Conservation (phyloP, 2,888 invertebrate genomes). For the Gryllus longicercus region DNA sequence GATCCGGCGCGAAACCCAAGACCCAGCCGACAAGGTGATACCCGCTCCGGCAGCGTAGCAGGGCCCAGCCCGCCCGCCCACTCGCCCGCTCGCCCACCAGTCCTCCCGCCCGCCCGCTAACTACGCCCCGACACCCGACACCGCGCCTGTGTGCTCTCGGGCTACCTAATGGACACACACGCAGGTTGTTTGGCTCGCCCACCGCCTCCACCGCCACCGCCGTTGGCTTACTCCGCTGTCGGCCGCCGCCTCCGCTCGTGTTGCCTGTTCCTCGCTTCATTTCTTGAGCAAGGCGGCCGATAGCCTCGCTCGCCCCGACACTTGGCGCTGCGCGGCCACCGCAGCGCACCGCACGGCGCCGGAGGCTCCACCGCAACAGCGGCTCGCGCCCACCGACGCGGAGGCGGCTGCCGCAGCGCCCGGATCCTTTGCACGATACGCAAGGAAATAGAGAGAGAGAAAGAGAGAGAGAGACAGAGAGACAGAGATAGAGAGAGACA, state of each 20-base stretch:
- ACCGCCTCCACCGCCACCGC: not conserved
- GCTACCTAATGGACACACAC: conserved; percentile 17
- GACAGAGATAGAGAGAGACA: too few species aligned
- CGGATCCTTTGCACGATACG: too few species aligned
- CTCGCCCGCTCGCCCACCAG: not conserved
- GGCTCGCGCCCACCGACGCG: too few species aligned
- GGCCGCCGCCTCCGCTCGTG: not conserved
- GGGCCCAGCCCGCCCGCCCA: not conserved
- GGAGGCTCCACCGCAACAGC: too few species aligned
- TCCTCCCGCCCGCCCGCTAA: not conserved
- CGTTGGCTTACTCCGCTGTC: not conserved
- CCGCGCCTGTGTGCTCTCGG: conserved; percentile 19
- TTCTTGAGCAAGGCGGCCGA: too few species aligned
- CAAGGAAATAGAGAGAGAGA: too few species aligned
- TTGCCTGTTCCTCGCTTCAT: too few species aligned
- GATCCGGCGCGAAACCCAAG: conserved; percentile 35
- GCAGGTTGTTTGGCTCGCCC: conserved; percentile 17
- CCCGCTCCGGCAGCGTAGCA: not conserved
- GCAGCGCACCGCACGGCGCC: too few species aligned
- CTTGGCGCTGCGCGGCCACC: too few species aligned
- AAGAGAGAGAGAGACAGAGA: too few species aligned
- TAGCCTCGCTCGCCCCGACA: too few species aligned
- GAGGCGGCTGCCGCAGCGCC: too few species aligned
- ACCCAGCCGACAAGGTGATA: conserved; percentile 25
- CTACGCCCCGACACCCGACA: conserved; percentile 19